These are phyloP conservation scores for Drosophila kohkoa DNA, from an alignment of 1,140 invertebrate species.

Conservation along the genomic window DNA sequence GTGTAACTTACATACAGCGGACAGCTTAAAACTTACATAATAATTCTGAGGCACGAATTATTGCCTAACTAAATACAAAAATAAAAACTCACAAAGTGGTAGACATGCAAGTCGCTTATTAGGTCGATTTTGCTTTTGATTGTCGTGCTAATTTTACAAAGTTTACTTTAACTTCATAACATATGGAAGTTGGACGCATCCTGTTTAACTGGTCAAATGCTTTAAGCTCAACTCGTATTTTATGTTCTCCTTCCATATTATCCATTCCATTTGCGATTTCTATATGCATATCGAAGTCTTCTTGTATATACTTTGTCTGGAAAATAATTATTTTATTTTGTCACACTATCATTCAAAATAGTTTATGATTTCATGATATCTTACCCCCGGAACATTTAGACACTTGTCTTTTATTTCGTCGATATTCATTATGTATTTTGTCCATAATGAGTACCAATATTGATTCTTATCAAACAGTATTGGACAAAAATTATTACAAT, in stretches of 20 bases:
- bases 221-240: too few relatives aligned
- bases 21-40: too few relatives aligned
- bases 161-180: not conserved
- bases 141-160: not conserved
- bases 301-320: not conserved
- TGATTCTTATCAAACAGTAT: not conserved
- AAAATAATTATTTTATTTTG: not conserved
- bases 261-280: too few relatives aligned
- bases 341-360: too few relatives aligned
- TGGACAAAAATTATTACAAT: not conserved
- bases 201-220: too few relatives aligned
- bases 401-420: conserved; percentile 9
- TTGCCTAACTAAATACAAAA: too few relatives aligned
- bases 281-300: not conserved
- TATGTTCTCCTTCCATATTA: too few relatives aligned
- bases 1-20: too few relatives aligned
- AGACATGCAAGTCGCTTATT: too few relatives aligned
- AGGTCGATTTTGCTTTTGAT: too few relatives aligned
- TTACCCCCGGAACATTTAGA: conserved; percentile 14
- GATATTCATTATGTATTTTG: not conserved
- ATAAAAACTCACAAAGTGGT: too few relatives aligned
- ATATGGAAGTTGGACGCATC: not conserved
- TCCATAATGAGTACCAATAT: conserved; percentile 5
- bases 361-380: not conserved
- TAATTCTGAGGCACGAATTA: too few relatives aligned